Evolutionary conservation across 2,888 invertebrate species (phyloP), one percentile per base, ranked within the genome.

Genomic region (Phalera bucephala): DNA sequence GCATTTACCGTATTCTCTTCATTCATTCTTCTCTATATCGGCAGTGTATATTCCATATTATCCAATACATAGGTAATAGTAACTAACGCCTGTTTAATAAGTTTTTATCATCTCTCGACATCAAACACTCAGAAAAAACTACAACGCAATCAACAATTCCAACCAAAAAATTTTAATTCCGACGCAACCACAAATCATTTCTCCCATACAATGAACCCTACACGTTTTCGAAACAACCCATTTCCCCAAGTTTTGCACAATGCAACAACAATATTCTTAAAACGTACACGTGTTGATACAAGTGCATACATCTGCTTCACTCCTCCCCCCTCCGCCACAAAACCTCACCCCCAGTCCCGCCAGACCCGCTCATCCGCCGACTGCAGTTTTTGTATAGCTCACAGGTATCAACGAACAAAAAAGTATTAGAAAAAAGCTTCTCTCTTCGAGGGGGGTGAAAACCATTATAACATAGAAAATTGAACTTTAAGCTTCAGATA

Each of bases 371-470:
- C 17, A 30, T 30, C 20, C 10, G 33, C 51, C 57, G 51, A 47
- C 43, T 26, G 49, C 54, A 52, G 57, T 78, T 80, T 80, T 81
- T 80, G 73, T 78, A 40, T 34, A 28, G 44, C 64, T 66, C 66
- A 74, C 84, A 85, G 85, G 85, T 85, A 85, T 74, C 51, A 40
- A 63, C 49, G 54, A 55, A 53, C 61, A 67, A 78, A 82, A 80
- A 79, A 72, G 41, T 33, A 51, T 32, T 35, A 52, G 47, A 64
- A 73, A 74, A 73, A 77, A 67, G 58, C 52, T 64, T 64, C 64
- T 61, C 66, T 68, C 75, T 71, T 65, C 50, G 64, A 76, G n/a
- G 77, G 78, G 77, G 52, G 73, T 72, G 64, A 57, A 40, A 66
- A 57, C 65, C 56, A 66, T 58, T 59, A 63, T 62, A 64, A 1